A percentile compares a stretch with the other conserved stretches of the same genome.
phyloP scores from a whole-genome alignment of 2,888 invertebrate genomes.

The Ferrisia virgata region DNA sequence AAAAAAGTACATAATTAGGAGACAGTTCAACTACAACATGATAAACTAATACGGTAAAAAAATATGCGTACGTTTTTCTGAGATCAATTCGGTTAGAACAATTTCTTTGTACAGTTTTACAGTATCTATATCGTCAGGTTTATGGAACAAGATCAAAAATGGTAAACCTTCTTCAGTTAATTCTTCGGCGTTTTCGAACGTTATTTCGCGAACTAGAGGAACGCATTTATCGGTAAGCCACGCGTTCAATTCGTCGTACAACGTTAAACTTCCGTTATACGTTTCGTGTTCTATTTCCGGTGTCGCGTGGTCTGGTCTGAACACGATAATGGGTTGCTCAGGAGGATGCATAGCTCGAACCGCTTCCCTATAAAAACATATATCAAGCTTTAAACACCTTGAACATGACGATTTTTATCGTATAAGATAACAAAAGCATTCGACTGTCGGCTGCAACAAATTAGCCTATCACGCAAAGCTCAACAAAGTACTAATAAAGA shows the following conservation, averaged over 20 bases:
- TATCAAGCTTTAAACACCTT: not conserved
- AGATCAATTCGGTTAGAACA: conserved; percentile 70
- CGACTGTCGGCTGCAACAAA: not conserved
- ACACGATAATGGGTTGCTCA: conserved; percentile 77
- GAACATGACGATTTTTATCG: not conserved
- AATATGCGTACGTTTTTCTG: conserved; percentile 81
- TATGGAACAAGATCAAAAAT: conserved; percentile 94
- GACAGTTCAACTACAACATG: not conserved
- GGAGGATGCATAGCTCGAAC: conserved; percentile 81
- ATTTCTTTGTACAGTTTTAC: conserved; percentile 82
- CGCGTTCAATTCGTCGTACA: conserved; percentile 75
- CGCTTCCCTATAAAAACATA: conserved; percentile 68
- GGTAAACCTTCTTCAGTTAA: conserved; percentile 97
- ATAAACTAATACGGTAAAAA: not conserved
- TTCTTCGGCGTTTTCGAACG: conserved; percentile 99
- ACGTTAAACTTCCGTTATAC: conserved; percentile 68
- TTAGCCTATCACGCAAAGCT: not conserved
- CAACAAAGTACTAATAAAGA: not conserved
- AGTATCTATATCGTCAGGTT: conserved; percentile 75
- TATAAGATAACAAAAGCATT: not conserved
- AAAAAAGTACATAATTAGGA: not conserved
- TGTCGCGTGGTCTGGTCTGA: conserved; percentile 73
- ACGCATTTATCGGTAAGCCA: conserved; percentile 94
- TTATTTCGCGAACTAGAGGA: conserved; percentile 95
- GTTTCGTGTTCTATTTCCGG: conserved; percentile 82